Evolutionary conservation across 2,797 vertebrate species (phyloP).

Genomic region (Prionace glauca): DNA sequence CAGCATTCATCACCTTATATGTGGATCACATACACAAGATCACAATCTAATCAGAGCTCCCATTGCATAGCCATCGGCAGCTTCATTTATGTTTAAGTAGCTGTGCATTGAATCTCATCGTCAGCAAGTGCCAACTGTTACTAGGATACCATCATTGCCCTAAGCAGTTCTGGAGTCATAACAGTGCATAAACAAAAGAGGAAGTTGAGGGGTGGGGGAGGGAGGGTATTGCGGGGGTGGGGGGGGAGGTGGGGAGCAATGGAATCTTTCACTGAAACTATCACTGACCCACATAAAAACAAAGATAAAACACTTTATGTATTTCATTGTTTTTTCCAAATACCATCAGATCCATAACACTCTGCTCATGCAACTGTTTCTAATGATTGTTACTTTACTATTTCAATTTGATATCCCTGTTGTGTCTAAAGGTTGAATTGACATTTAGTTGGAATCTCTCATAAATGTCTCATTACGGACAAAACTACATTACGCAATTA

Average conservation of each 20-base stretch:
- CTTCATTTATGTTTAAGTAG: constrained; percentile 7
- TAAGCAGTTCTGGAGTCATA: background rate
- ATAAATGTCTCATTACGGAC: too few species aligned
- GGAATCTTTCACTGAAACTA: background rate
- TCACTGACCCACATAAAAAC: background rate
- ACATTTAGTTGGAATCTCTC: background rate
- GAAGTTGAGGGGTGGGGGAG: too few species aligned
- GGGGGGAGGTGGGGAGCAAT: too few species aligned
- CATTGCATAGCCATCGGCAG: constrained; percentile 4
- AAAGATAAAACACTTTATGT: background rate
- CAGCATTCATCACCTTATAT: background rate
- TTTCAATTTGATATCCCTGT: background rate
- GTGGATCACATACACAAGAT: background rate
- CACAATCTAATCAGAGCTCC: background rate
- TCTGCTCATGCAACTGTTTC: background rate
- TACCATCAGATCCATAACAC: background rate
- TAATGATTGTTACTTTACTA: background rate
- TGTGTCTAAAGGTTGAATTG: constrained; percentile 4
- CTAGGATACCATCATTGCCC: background rate
- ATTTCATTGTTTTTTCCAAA: background rate
- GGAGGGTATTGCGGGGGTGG: too few species aligned
- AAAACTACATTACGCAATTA: background rate
- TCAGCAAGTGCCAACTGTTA: background rate
- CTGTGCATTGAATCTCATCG: background rate
- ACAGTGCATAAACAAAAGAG: background rate